Conservation (phyloP, 2,797 vertebrate species). For the Parambassis ranga region DNA sequence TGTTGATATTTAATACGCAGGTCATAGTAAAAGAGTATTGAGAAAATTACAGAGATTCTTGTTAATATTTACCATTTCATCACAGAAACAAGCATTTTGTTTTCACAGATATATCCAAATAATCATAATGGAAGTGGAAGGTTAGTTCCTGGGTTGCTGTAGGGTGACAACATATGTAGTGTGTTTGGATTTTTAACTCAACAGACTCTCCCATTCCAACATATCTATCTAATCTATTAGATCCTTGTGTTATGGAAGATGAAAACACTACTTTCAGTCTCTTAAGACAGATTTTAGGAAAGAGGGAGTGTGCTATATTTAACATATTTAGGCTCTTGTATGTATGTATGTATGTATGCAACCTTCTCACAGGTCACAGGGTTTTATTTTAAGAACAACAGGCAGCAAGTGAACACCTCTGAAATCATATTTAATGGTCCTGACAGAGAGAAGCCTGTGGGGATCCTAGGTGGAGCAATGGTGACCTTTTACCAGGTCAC, state of each 20-base stretch:
- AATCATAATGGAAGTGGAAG: too few species aligned
- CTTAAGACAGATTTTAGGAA: background rate
- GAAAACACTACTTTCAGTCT: background rate
- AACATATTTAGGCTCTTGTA: background rate
- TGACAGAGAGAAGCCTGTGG: constrained; percentile 7
- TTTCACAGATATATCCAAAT: too few species aligned
- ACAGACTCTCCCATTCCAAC: background rate
- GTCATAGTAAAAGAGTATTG: background rate
- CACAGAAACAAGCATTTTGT: too few species aligned
- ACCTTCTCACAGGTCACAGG: background rate
- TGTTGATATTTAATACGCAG: background rate
- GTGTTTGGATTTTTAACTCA: background rate
- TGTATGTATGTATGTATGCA: background rate
- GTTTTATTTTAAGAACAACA: constrained; percentile 6
- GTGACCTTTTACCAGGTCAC: constrained; percentile 41
- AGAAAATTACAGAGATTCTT: background rate
- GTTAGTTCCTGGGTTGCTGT: too few species aligned
- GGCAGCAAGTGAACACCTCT: constrained; percentile 6
- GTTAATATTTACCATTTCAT: too few species aligned
- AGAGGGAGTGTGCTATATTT: background rate
- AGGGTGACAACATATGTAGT: too few species aligned
- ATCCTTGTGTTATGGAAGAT: background rate
- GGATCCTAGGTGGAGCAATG: constrained; percentile 4
- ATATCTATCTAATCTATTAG: background rate
- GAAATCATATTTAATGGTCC: constrained; percentile 17